A percentile compares a stretch with the other conserved stretches of the same genome.
phyloP scores from a whole-genome alignment of 2,113 vertebrate species.

The Coturnix japonica region DNA sequence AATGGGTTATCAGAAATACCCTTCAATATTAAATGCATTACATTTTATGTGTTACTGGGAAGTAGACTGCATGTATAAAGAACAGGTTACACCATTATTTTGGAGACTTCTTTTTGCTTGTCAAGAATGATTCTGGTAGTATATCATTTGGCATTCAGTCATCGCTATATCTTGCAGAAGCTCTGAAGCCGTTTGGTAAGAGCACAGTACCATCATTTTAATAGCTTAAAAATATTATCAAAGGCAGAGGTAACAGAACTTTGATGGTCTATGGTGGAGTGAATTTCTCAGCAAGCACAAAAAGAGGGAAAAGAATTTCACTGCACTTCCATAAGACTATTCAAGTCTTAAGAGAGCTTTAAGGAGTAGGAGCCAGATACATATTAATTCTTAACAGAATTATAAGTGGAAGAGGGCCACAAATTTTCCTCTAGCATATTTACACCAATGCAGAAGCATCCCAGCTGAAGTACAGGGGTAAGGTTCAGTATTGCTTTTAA shows the following conservation, averaged over 20 bases:
- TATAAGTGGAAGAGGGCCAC: not conserved
- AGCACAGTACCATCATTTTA: not conserved
- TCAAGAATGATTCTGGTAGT: not conserved
- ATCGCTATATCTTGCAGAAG: not conserved
- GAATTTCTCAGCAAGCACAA: not conserved
- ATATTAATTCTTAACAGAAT: not conserved
- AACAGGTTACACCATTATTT: not conserved
- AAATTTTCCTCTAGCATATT: not conserved
- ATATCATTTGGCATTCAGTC: not conserved
- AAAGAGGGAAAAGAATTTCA: not conserved
- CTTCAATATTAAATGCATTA: not conserved
- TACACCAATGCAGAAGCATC: not conserved
- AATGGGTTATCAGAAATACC: not conserved
- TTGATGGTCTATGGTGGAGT: not conserved
- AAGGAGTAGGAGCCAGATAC: not conserved
- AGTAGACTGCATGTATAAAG: not conserved
- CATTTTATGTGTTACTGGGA: not conserved
- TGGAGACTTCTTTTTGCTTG: not conserved
- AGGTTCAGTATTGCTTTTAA: not conserved
- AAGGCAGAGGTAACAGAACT: not conserved
- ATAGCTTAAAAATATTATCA: not conserved
- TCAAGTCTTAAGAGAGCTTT: not conserved
- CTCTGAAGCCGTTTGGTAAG: not conserved
- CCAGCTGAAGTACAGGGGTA: not conserved
- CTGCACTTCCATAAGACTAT: not conserved